Percentiles rank a stretch among this genome's conserved stretches.
These are phyloP conservation scores for Hydrolagus colliei DNA, from an alignment of 2,797 vertebrate genomes.

Conservation along the genomic window DNA sequence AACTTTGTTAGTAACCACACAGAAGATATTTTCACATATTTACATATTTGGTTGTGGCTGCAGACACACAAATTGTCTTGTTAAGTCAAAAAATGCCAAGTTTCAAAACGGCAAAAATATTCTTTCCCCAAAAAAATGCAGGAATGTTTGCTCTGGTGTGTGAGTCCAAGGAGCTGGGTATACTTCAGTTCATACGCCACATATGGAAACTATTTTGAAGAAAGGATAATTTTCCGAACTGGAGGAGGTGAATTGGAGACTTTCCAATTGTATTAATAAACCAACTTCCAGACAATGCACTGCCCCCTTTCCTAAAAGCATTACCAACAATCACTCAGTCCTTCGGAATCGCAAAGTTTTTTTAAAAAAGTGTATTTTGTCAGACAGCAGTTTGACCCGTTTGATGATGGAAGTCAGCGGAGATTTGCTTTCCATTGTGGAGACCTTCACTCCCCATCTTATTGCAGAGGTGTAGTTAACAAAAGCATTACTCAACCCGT, in stretches of 20 bases:
- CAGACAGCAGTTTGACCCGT: neutral
- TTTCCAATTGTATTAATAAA: constrained; percentile 25
- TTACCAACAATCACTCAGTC: neutral
- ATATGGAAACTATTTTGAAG: constrained; percentile 61
- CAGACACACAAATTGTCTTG: too few relatives aligned
- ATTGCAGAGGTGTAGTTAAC: neutral
- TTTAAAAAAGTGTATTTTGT: too few relatives aligned
- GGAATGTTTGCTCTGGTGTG: too few relatives aligned
- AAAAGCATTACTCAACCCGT: neutral
- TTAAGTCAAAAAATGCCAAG: too few relatives aligned
- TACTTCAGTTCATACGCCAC: constrained; percentile 44
- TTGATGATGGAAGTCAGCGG: neutral
- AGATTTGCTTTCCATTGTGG: too few relatives aligned
- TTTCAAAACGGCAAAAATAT: too few relatives aligned
- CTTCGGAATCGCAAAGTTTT: too few relatives aligned
- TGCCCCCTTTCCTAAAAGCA: constrained; percentile 6
- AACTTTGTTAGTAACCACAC: too few relatives aligned
- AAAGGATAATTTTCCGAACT: constrained; percentile 10
- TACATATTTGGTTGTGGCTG: too few relatives aligned
- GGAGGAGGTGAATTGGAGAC: neutral
- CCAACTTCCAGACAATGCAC: neutral
- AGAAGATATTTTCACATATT: too few relatives aligned
- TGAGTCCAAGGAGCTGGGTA: too few relatives aligned
- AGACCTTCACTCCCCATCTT: neutral
- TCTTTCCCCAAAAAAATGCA: too few relatives aligned